Percentiles rank a stretch among this genome's conserved stretches.
Conservation (phyloP, 2,888 invertebrate species). For the Ramazzottius varieornatus region DNA sequence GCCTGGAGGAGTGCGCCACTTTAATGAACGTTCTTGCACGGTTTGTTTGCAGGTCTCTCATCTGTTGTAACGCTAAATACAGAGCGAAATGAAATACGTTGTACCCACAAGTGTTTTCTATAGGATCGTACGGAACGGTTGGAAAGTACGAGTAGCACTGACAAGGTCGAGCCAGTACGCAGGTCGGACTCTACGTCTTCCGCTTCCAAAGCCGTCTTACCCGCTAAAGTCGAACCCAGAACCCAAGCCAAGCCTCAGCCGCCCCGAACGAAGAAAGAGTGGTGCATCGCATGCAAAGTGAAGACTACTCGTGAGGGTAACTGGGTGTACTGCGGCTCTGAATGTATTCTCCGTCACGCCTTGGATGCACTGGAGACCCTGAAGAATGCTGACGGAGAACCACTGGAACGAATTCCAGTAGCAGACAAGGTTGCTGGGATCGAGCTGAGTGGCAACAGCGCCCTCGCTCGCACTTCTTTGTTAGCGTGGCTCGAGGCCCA, state of each 20-base stretch:
- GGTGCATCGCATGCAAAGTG: not conserved
- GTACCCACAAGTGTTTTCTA: no score
- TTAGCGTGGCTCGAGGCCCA: not conserved
- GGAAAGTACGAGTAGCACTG: no score
- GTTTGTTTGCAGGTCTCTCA: no score
- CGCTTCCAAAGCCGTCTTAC: no score
- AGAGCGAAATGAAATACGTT: no score
- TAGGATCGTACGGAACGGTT: no score
- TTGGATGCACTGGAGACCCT: not conserved
- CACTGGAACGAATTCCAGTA: not conserved
- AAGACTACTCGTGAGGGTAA: not conserved
- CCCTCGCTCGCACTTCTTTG: not conserved
- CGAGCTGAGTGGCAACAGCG: not conserved
- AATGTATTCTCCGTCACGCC: not conserved
- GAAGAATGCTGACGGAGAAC: not conserved
- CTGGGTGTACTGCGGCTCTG: not conserved
- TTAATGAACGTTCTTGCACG: no score
- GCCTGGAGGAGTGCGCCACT: no score
- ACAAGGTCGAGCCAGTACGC: no score
- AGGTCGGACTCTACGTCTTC: no score
- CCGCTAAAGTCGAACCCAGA: no score
- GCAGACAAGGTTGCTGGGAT: not conserved
- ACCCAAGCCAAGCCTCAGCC: not conserved
- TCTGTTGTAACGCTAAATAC: no score
- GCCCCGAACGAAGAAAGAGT: not conserved